Conservation (phyloP, 2,888 invertebrate species). For the Drosophila borborema region DNA sequence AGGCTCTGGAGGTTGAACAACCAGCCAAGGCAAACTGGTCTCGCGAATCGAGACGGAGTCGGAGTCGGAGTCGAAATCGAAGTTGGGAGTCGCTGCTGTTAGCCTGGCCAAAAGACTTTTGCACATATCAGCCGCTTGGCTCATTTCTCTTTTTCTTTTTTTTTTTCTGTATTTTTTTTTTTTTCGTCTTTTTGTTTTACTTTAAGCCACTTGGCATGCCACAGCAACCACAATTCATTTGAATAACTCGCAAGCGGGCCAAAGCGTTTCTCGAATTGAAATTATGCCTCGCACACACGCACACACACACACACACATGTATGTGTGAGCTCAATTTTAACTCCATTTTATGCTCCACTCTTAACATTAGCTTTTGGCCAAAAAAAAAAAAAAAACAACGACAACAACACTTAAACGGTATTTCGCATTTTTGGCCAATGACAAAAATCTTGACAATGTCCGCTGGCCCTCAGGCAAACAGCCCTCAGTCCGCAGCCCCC, state of each 20-base stretch:
- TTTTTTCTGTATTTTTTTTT: background rate
- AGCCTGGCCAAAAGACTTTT: conserved; percentile 16
- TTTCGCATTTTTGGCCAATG: conserved; percentile 62
- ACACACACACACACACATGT: conserved; percentile 1
- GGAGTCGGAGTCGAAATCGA: background rate
- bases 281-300: conserved; percentile 42
- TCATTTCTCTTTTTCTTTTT: conserved; percentile 36
- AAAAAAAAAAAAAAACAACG: conserved; percentile 4
- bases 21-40: conserved; percentile 83
- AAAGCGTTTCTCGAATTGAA: conserved; percentile 63
- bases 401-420: conserved; percentile 19
- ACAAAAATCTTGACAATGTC: conserved; percentile 63
- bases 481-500: background rate
- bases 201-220: conserved; percentile 60
- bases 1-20: conserved; percentile 70
- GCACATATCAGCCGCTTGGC: conserved; percentile 13
- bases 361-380: conserved; percentile 31
- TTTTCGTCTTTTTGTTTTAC: too few species aligned
- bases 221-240: conserved; percentile 59
- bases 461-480: conserved; percentile 24
- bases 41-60: background rate
- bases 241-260: conserved; percentile 60
- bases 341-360: conserved; percentile 42
- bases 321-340: conserved; percentile 39
- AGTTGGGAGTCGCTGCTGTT: conserved; percentile 19